Evolutionary conservation across 1,140 invertebrate species (phyloP).

Genomic region (Drosophila pectinifera): DNA sequence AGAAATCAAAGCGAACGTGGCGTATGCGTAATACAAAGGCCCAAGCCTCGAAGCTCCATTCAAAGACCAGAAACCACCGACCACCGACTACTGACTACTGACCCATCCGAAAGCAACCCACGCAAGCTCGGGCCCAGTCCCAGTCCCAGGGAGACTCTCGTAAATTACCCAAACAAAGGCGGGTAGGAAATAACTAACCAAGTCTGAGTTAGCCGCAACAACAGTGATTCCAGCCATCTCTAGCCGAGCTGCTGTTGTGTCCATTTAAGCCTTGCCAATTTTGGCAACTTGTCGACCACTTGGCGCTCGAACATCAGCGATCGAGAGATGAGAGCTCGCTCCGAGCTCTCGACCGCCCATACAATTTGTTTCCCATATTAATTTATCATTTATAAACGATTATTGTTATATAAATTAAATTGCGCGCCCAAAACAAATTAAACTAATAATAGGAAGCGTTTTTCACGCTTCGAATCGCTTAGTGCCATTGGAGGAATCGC

Average conservation of each 20-base stretch:
- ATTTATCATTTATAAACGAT: slow-evolving; percentile 83
- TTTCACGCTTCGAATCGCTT: slow-evolving; percentile 67
- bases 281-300: slow-evolving; percentile 81
- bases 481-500: slow-evolving; percentile 33
- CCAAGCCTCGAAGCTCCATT: background rate
- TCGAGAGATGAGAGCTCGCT: slow-evolving; percentile 46
- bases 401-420: slow-evolving; percentile 83
- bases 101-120: slow-evolving; percentile 56
- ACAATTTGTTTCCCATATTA: slow-evolving; percentile 81
- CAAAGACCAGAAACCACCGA: slow-evolving; percentile 10
- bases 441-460: slow-evolving; percentile 83
- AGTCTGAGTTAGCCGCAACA: slow-evolving; percentile 38
- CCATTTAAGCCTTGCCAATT: slow-evolving; percentile 81
- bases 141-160: slow-evolving; percentile 37
- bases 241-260: slow-evolving; percentile 53
- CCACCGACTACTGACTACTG: slow-evolving; percentile 31
- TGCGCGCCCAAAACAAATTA: slow-evolving; percentile 81
- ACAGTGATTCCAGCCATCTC: slow-evolving; percentile 29
- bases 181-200: slow-evolving; percentile 74
- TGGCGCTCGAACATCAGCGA: slow-evolving; percentile 46
- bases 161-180: slow-evolving; percentile 61
- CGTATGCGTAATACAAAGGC: slow-evolving; percentile 71
- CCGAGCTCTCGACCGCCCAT: slow-evolving; percentile 64
- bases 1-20: slow-evolving; percentile 53
- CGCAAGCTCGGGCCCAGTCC: slow-evolving; percentile 8